These are phyloP conservation scores for Luperina nickerlii DNA, from an alignment of 2,888 invertebrate genomes.

Conservation along the genomic window DNA sequence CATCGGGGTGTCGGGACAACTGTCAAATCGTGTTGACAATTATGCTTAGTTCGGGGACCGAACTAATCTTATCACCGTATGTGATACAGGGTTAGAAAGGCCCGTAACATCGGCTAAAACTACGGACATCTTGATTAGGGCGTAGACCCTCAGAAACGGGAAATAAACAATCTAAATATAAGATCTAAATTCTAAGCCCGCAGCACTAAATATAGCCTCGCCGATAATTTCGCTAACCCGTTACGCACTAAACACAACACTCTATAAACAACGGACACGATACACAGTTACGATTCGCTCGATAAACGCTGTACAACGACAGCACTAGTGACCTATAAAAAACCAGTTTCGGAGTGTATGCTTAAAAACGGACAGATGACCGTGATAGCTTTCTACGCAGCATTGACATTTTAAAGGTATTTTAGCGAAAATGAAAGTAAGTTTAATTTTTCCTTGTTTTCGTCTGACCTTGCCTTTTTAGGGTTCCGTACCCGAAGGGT, in stretches of 20 bases:
- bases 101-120: neutral
- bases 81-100: neutral
- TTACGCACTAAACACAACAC: conserved; percentile 12
- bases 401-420: conserved; percentile 31
- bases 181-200: neutral
- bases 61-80: no score
- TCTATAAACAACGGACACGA: conserved; percentile 16
- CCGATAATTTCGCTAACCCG: neutral
- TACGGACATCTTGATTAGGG: neutral
- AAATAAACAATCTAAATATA: neutral
- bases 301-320: conserved; percentile 8
- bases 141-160: no score
- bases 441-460: neutral
- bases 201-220: conserved; percentile 11
- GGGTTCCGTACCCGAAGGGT: no score
- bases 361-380: conserved; percentile 32
- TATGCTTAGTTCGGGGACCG: no score
- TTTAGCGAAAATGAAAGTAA: conserved; percentile 49
- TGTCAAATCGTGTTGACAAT: no score
- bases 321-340: conserved; percentile 40
- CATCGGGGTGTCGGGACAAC: no score
- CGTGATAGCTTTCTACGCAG: conserved; percentile 49
- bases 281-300: conserved; percentile 38
- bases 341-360: conserved; percentile 36
- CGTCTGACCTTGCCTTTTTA: neutral